Base-by-base conservation (phyloP, 2,797 vertebrate genomes). In the Scomberomorus guttatus region DNA sequence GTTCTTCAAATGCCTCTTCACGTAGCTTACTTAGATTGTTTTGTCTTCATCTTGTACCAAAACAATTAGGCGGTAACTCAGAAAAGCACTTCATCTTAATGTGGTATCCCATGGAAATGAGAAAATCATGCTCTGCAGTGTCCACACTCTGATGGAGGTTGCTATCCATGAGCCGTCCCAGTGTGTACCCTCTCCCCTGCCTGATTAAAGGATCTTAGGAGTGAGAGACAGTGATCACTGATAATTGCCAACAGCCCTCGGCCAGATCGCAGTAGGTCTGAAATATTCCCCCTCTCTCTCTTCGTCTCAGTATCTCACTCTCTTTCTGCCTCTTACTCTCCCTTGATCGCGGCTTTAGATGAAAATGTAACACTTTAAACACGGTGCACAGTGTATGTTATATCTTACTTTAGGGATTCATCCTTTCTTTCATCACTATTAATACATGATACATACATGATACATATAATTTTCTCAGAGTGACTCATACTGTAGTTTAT, bases 31-130 rank as follows among this genome's bases (percentile, higher is more conserved):
- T 66, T 29, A 73, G 74, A 85, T 79, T 87, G 65, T 80, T 84
- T 85, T 86, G 68, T 82, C 75, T 86, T 89, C 80, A 59, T 82
- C 75, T 87, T 46, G 70, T 83, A 61, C 44, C 51, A 50, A 82
- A 70, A 88, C 79, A 88, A 81, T 90, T 85, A 87, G 77, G 64
- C 46, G 42, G 64, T 81, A 69, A 84, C 62, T 79, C 54, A 59
- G 17, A 34, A 75, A 90, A 83, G 69, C 77, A 83, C 76, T 88
- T 87, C 74, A 88, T 63, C 60, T 77, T 82, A 77, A 81, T 79
- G 54, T 62, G 34, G 75, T 37, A 70, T 89, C 48, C 78, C 77
- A 72, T 83, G 69, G 70, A 83, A 80, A 86, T 70, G 51, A 80
- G 66, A 79, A 80, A 84, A 83, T 75, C 65, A 56, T 44, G 72